Evolutionary conservation across 2,797 vertebrate genomes (phyloP), one percentile per base, ranked within the genome.

Genomic region (Hypotaenidia philippensis): DNA sequence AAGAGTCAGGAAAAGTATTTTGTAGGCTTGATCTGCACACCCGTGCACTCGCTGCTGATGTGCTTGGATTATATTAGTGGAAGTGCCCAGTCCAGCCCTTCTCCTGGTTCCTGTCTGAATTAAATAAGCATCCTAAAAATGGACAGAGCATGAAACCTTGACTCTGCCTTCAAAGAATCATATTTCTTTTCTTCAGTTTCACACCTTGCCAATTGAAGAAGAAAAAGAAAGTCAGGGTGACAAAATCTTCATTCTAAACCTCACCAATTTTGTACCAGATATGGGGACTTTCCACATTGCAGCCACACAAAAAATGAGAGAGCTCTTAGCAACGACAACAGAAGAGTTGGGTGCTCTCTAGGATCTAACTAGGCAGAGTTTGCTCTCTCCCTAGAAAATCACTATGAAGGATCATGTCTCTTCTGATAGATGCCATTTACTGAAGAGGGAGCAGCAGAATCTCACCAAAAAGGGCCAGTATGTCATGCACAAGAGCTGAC

Each of bases 141-240:
- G 11, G 29, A 36, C 22, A 40, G 12, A 2, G 47, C 13, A 27
- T 12, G 8, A 5, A 55, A 63, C 36, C 16, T 79, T 50, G 26
- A 6, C 32, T 18, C 9, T 25, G 14, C 6, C 40, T 53, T 64
- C 61, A 36, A 44, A 59, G 23, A 61, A 76, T 13, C 0, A 0
- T 31, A 25, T 44, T 40, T 84, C 1, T 72, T 83, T 64, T 56
- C 60, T 49, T 57, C 32, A 47, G 19, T 32, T 87, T 61, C 61
- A 80, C 19, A 56, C 5, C 29, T 34, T 76, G 18, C 1, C 40
- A 40, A 2, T 1, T n/a, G 16, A 7, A 9, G 5, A 47, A 78
- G 60, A 20, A 44, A 74, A 71, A 3, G 13, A 23, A 72, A 55
- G 22, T 26, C 15, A 40, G 13, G 5, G 18, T 32, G 20, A 36